These are phyloP conservation scores for Clarias laeviceps DNA, from an alignment of 2,797 vertebrate genomes.

Conservation along the genomic window DNA sequence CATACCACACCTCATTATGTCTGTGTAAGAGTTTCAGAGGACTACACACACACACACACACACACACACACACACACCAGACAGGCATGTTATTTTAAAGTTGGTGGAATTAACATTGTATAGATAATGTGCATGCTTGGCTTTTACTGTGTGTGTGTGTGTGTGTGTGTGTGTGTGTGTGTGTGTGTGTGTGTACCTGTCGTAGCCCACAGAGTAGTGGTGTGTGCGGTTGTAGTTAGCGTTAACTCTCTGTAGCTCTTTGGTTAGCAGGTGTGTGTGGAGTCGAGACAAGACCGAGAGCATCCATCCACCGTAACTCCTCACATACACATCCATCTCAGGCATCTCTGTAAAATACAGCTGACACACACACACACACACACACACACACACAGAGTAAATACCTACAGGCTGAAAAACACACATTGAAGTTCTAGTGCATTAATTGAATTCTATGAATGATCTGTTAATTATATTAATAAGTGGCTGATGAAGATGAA, in stretches of 20 bases:
- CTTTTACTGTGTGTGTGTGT: background rate
- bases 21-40: conserved; percentile 78
- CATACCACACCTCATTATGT: conserved; percentile 82
- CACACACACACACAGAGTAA: conserved; percentile 21
- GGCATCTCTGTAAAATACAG: conserved; percentile 79
- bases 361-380: conserved; percentile 54
- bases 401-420: background rate
- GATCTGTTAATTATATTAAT: background rate
- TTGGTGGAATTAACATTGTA: background rate
- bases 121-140: background rate
- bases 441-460: background rate
- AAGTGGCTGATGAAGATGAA: background rate
- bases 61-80: conserved; percentile 38
- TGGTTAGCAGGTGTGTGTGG: conserved; percentile 73
- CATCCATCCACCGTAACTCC: conserved; percentile 81
- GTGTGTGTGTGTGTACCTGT: conserved; percentile 67
- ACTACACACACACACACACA: conserved; percentile 52
- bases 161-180: conserved; percentile 3
- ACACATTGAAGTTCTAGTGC: background rate
- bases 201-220: conserved; percentile 77
- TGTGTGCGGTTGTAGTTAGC: conserved; percentile 73
- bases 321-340: conserved; percentile 77
- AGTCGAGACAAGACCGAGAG: conserved; percentile 75
- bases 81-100: background rate
- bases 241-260: conserved; percentile 69